Evolutionary conservation across 2,888 invertebrate species (phyloP), one percentile per base, ranked within the genome.

Genomic region (Oscheius onirici): DNA sequence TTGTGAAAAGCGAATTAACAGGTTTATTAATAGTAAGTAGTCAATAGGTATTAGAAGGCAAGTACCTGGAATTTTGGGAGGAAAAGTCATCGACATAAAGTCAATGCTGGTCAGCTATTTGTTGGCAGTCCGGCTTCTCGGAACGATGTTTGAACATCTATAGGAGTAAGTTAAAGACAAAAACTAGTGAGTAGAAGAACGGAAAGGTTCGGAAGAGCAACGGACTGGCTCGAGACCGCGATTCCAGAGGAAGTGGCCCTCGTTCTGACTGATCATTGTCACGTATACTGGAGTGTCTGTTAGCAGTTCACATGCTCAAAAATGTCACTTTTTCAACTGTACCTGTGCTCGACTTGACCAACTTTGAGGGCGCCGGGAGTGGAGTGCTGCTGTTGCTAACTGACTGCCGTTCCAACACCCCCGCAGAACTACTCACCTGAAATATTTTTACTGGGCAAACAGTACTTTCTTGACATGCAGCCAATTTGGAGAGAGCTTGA

Each of bases 281-380:
- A 63, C 63, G 49, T 63, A 28, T 26, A 63, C 63, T 63, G 46
- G 63, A 63, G 63, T 46, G 63, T 63, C 63, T 63, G 63, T 63
- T 63, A 63, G 49, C 63, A 49, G 63, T 49, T 58, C 49, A 26
- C 63, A 34, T 49, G 63, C 49, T 13, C 20, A 17, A 17, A 40
- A n/a, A 26, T 3, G 24, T 24, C 5, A 15, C n/a, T 26, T 26
- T 26, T 55, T 13, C 13, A 22, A 46, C 46, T 49, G 17, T 20
- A 63, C 63, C 63, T 28, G 63, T 63, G 20, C 46, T 63, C 34
- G 63, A 63, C 17, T 49, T 46, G 49, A 24, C 20, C 58, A 58
- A n/a, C n/a, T n/a, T n/a, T n/a, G n/a, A 40, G 41, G 58, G 58
- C n/a, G 24, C 3, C 13, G 52, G 6, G 24, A 15, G 3, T 40